Evolutionary conservation across 2,888 invertebrate genomes (phyloP).

Genomic region (Agrilus biguttatus): DNA sequence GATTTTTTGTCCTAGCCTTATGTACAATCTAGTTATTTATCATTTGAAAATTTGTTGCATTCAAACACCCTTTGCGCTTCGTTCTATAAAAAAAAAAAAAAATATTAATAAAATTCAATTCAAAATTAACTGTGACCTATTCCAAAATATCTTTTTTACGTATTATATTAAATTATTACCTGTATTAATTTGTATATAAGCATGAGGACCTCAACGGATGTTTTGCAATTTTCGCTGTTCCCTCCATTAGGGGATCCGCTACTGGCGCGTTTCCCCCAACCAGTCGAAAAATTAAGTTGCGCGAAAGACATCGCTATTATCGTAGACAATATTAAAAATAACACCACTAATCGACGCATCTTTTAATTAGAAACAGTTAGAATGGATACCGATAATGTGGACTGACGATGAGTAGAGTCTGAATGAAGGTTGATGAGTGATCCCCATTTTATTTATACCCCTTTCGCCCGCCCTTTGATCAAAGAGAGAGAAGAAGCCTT

Average conservation of each 20-base stretch:
- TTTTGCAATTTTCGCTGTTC: constrained; percentile 32
- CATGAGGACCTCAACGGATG: constrained; percentile 38
- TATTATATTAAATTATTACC: constrained; percentile 23
- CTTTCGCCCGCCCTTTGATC: too few species aligned
- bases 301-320: constrained; percentile 17
- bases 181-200: constrained; percentile 44
- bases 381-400: too few species aligned
- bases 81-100: constrained; percentile 21
- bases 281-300: constrained; percentile 28
- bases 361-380: background rate
- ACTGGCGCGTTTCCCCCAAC: constrained; percentile 26
- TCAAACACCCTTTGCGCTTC: constrained; percentile 27
- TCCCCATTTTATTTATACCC: too few species aligned
- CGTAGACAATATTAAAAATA: constrained; percentile 13
- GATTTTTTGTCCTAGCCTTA: too few species aligned
- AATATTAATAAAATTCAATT: constrained; percentile 2
- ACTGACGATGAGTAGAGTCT: too few species aligned
- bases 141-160: too few species aligned
- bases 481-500: too few species aligned
- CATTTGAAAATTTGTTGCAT: constrained; percentile 23
- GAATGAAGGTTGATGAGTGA: too few species aligned
- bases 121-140: background rate
- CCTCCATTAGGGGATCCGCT: constrained; percentile 11
- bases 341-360: constrained; percentile 12
- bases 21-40: too few species aligned